Base-by-base conservation (phyloP, 2,797 vertebrate genomes). In the Australoheros facetus region DNA sequence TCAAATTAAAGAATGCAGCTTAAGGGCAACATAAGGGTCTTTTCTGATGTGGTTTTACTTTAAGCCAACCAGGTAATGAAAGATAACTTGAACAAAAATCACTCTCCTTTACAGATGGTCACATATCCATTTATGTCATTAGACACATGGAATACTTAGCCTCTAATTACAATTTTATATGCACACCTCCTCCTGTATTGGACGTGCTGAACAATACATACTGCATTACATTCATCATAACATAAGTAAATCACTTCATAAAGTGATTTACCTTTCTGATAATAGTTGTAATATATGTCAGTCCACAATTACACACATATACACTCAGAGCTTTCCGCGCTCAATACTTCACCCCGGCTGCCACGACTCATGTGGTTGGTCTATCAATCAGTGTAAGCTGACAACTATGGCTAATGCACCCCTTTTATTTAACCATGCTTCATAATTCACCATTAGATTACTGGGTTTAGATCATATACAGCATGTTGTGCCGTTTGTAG, bases 271-370 rank as follows among this genome's bases (percentile, higher is more conserved):
- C 88, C 75, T 87, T 85, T 88, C 80, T 74, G 82, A 87, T 93
- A 93, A 93, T 93, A 85, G 82, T 78, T 91, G 85, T 90, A 90
- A 91, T 87, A 90, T 85, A 90, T 74, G 57, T 94, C 86, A 13
- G 76, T 82, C 81, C 82, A 78, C 78, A 86, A 84, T 91, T 79
- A 86, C 73, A 77, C 34, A 72, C 37, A 80, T 81, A 82, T 83
- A 80, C 83, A 16, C 78, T 34, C 69, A 51, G 69, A 81, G 76
- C 71, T 80, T 73, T 56, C 70, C 37, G 56, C 77, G 87, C 75
- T 87, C 93, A 89, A 93, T 88, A 80, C 84, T 92, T 95, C 82
- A 85, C 64, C 77, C 84, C 90, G 81, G 77, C 84, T 92, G 93
- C 92, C 92, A 54, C 69, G 13, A 85, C 85, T 77, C 76, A 80